These are phyloP conservation scores for Sinhomidia bicolor DNA, from an alignment of 2,888 invertebrate species.

Conservation along the genomic window DNA sequence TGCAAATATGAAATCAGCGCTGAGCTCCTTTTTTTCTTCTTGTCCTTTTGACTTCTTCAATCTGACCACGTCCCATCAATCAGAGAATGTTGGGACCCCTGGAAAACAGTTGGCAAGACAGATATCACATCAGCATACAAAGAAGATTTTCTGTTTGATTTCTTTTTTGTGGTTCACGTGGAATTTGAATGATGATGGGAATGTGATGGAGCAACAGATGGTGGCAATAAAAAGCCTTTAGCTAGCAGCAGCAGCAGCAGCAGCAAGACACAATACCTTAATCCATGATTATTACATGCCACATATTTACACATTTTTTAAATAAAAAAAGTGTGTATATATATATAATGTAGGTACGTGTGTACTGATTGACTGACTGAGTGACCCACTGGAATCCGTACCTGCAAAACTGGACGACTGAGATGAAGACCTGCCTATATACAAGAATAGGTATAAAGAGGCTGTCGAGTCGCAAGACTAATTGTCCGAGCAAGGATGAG, in stretches of 20 bases:
- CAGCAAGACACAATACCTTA: conserved; percentile 43
- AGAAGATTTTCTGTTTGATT: conserved; percentile 50
- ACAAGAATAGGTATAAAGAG: not conserved
- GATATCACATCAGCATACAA: conserved; percentile 21
- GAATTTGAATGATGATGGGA: conserved; percentile 73
- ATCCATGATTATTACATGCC: conserved; percentile 29
- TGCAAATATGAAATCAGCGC: conserved; percentile 75
- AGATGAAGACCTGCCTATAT: not conserved
- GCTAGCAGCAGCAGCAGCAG: too few relatives aligned
- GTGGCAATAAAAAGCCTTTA: conserved; percentile 63
- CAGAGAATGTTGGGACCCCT: conserved; percentile 55
- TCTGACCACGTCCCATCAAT: conserved; percentile 73
- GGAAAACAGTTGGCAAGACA: conserved; percentile 66
- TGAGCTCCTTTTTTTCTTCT: conserved; percentile 48
- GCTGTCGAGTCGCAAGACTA: conserved; percentile 35
- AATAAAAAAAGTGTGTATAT: too few relatives aligned
- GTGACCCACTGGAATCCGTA: conserved; percentile 73
- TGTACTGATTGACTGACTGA: conserved; percentile 65
- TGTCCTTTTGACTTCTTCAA: conserved; percentile 37
- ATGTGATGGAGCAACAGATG: conserved; percentile 72
- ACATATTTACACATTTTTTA: conserved; percentile 11
- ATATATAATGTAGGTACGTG: not conserved
- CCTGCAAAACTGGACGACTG: not conserved
- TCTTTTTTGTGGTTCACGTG: conserved; percentile 65
- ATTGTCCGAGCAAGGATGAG: conserved; percentile 53